Base-by-base conservation (phyloP, 2,888 invertebrate genomes). In the Nomada lathburiana region DNA sequence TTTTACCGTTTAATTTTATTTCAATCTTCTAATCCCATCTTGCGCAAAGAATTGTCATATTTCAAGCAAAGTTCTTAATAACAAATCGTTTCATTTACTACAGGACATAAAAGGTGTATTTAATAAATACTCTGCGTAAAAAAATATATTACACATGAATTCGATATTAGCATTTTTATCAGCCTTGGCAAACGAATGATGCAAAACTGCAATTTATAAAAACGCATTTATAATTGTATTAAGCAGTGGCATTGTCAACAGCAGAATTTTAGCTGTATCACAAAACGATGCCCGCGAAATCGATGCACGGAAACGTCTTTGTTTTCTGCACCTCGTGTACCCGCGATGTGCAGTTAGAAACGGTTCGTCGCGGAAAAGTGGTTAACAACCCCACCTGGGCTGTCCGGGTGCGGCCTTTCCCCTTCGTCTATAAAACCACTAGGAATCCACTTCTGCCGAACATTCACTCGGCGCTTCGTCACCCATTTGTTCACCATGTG, bases 381-480 rank as follows among this genome's bases (percentile, higher is more conserved):
- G 87, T 87, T 72, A 89, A 91, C 89, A 88, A 93, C 92, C 93
- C 93, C 93, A 93, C 93, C 89, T 92, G 91, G 86, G 77, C 84
- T 72, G 85, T 42, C 87, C 92, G 92, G 92, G 91, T 91, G 91
- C 91, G 91, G 93, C 93, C 93, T 93, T 93, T 93, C 92, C 92
- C 92, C 89, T 90, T 87, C 91, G 92, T 93, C 92, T 93, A 93
- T 93, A 93, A 93, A 93, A 92, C 91, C 90, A 91, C 91, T 91
- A 89, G 88, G 89, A 90, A 88, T 89, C 89, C 89, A 92, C 90
- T 89, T 90, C 88, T 82, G 89, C 87, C 85, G 90, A 91, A 92
- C 93, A 93, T 93, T 93, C 93, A 89, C 92, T 92, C 92, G 86
- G 83, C 91, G 90, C 89, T 88, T 90, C 90, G 90, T 92, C 89